Base-by-base conservation (phyloP, 2,797 vertebrate species). In the Sebastes dallii region DNA sequence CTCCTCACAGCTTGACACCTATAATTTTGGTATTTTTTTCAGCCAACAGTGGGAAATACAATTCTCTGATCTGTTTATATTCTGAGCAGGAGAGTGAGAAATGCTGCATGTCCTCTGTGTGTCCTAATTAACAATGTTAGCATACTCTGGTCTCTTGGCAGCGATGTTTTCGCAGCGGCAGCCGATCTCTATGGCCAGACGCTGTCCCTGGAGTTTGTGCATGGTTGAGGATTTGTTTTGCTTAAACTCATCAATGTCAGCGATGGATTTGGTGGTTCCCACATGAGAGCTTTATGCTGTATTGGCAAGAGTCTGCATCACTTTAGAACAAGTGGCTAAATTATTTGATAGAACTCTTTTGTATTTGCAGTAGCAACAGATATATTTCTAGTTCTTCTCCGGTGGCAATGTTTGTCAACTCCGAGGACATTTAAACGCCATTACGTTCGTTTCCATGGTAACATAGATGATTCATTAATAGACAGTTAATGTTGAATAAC, bases 61-160 rank as follows among this genome's bases (percentile, higher is more conserved):
- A 55, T 60, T 74, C 55, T 67, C 59, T 55, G 14, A 58, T 56
- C 14, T 66, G 58, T 77, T 77, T 64, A 29, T 46, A 58, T 62
- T 78, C 54, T 27, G n/a, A 65, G 46, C n/a, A 75, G 58, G 7
- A 39, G 18, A 18, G n/a, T 66, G n/a, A 66, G 46, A 59, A 39
- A 22, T 6, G 22, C 46, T 29, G 62, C 46, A 11, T 16, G n/a
- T 34, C 56, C 50, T 76, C 56, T 67, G 30, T n/a, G 50, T 64
- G 66, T 79, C 61, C 55, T 59, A 71, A 77, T 77, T 74, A 65
- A 64, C 58, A 12, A 25, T 11, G 55, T 55, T 13, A 54, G 30
- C 60, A 62, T 7, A 39, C 25, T 29, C 16, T 39, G 59, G 36
- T 81, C 50, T 76, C 72, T 46, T 2, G 65, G 25, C 9, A 65